Evolutionary conservation across 35 echinoderm and acorn worm species (phyloP).

Genomic region (Stichopus chloronotus): DNA sequence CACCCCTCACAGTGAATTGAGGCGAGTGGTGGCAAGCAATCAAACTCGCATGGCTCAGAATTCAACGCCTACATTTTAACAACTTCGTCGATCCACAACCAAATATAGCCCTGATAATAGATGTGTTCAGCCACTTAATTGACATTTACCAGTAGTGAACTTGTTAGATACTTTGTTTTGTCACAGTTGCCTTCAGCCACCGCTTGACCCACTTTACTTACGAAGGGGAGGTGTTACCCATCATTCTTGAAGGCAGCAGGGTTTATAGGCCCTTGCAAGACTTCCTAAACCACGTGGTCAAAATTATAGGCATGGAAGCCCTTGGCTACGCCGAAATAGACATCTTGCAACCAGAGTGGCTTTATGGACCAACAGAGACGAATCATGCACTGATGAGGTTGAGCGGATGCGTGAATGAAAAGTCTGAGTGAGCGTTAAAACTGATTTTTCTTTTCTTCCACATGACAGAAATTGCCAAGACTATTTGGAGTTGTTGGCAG

Average conservation of each 20-base stretch:
- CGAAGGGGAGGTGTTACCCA: constrained; percentile 44
- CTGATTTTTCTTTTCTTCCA: not conserved
- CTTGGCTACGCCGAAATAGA: constrained; percentile 37
- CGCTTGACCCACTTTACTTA: constrained; percentile 36
- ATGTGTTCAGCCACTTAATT: no score
- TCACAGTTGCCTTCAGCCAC: not conserved
- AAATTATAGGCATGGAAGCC: constrained; percentile 22
- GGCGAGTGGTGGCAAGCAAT: no score
- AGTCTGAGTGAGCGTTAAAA: not conserved
- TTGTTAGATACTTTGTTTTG: no score
- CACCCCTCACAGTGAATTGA: no score
- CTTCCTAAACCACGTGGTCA: constrained; percentile 36
- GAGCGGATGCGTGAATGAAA: constrained; percentile 20
- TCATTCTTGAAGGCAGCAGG: constrained; percentile 35
- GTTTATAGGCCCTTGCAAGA: constrained; percentile 27
- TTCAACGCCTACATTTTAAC: no score
- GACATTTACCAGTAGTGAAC: no score
- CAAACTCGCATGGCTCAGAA: no score
- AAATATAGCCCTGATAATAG: no score
- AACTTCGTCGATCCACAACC: no score
- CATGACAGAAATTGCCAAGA: no score
- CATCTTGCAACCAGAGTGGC: constrained; percentile 11
- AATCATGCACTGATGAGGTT: not conserved
- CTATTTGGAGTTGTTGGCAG: no score
- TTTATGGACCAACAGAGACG: constrained; percentile 27